A percentile compares a stretch with the other conserved stretches of the same genome.
These are phyloP conservation scores for Trissolcus brochymenae DNA, from an alignment of 2,888 invertebrate genomes.

Conservation along the genomic window DNA sequence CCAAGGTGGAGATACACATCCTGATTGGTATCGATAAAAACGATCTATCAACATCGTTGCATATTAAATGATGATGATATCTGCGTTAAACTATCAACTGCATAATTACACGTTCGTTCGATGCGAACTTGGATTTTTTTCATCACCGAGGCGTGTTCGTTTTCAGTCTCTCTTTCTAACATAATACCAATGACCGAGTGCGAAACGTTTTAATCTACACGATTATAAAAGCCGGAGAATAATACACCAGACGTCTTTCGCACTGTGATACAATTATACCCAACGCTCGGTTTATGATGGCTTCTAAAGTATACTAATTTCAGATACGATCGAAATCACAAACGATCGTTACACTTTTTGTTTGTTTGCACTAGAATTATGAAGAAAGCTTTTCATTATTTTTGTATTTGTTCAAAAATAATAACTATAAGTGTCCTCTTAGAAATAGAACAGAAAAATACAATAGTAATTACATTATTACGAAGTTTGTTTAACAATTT, in stretches of 20 bases:
- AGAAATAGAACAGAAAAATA: too few relatives aligned
- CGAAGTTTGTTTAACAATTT: too few relatives aligned
- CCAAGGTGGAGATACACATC: conserved; percentile 9
- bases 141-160: conserved; percentile 17
- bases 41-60: conserved; percentile 51
- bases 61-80: conserved; percentile 47
- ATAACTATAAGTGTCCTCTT: too few relatives aligned
- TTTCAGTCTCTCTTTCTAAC: conserved; percentile 24
- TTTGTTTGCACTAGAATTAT: conserved; percentile 4
- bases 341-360: conserved; percentile 1
- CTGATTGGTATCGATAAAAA: conserved; percentile 39
- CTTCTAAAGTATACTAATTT: conserved; percentile 11
- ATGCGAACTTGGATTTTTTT: conserved; percentile 29
- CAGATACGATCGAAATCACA: conserved; percentile 18
- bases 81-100: conserved; percentile 51
- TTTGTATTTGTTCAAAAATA: too few relatives aligned
- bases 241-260: conserved; percentile 28
- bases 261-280: conserved; percentile 34
- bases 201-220: conserved; percentile 47
- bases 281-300: conserved; percentile 20
- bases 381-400: background rate
- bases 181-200: conserved; percentile 43
- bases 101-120: conserved; percentile 42
- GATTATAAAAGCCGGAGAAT: conserved; percentile 28
- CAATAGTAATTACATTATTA: too few relatives aligned